These are phyloP conservation scores for Ruditapes philippinarum DNA, from an alignment of 1,140 invertebrate species.

Conservation along the genomic window DNA sequence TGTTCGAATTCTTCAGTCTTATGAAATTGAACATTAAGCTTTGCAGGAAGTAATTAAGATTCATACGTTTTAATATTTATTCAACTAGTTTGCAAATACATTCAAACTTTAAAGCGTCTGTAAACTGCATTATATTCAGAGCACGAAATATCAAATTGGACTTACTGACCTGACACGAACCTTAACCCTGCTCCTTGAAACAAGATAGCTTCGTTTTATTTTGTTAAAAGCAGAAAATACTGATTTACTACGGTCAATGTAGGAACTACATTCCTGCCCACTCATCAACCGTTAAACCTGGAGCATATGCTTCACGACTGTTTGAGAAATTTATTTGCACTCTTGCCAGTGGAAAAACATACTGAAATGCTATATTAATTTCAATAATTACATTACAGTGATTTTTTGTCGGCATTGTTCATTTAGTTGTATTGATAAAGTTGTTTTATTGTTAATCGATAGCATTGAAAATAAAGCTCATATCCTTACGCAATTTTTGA, in stretches of 20 bases:
- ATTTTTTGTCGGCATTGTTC: no score
- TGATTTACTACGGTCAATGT: no score
- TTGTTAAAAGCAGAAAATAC: conserved; percentile 1
- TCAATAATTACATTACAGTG: no score
- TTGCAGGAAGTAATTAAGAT: no score
- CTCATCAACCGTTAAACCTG: background rate
- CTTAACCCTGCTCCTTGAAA: background rate
- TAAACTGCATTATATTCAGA: background rate
- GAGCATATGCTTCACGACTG: background rate
- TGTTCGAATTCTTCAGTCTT: no score
- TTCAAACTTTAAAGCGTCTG: background rate
- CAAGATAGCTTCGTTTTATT: background rate
- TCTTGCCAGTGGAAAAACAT: no score
- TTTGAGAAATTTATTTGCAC: no score
- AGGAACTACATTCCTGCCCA: background rate
- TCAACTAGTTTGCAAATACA: background rate
- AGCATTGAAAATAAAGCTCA: background rate
- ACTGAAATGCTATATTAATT: no score
- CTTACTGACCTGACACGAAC: conserved; percentile 1
- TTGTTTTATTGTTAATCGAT: background rate
- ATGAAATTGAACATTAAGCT: no score
- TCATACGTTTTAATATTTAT: no score
- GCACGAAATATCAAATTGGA: background rate
- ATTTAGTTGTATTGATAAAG: background rate
- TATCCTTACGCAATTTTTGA: conserved; percentile 38